A percentile compares a stretch with the other conserved stretches of the same genome.
Evolutionary conservation across 2,888 invertebrate species (phyloP).

Genomic region (Stenotaenia linearis): DNA sequence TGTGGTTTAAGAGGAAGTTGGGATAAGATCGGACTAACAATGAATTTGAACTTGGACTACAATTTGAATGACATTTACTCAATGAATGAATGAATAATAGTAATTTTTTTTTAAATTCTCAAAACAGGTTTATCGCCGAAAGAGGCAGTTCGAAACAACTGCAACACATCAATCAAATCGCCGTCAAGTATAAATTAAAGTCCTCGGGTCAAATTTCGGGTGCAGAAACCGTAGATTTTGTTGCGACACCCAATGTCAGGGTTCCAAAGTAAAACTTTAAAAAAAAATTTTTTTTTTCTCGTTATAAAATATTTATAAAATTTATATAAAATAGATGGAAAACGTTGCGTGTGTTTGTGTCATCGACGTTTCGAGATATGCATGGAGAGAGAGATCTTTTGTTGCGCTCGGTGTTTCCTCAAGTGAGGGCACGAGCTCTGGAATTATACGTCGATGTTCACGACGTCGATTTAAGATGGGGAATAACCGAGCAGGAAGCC

Average conservation of each 20-base stretch:
- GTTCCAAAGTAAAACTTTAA: not conserved
- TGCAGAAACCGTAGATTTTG: not conserved
- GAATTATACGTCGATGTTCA: constrained; percentile 44
- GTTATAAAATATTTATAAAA: not conserved
- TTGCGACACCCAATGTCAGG: not conserved
- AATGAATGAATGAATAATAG: no score
- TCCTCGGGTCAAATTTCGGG: not conserved
- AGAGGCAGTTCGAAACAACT: constrained; percentile 47
- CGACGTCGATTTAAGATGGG: constrained; percentile 52
- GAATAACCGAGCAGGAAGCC: constrained; percentile 48
- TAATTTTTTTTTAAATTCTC: not conserved
- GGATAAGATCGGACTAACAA: not conserved
- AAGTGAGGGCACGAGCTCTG: constrained; percentile 46
- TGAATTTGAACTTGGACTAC: not conserved
- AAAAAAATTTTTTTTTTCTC: not conserved
- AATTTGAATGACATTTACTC: no score
- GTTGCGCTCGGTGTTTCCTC: constrained; percentile 49
- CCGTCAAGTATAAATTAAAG: constrained; percentile 46
- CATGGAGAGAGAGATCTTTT: constrained; percentile 51
- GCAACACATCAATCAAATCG: constrained; percentile 49
- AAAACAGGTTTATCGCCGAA: constrained; percentile 48
- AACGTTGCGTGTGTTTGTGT: constrained; percentile 50
- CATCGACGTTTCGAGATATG: constrained; percentile 53
- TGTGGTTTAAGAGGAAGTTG: not conserved
- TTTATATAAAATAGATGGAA: constrained; percentile 44